A percentile compares a stretch with the other conserved stretches of the same genome.
phyloP scores from a whole-genome alignment of 2,888 invertebrate species.

The Drosophila mimetica region DNA sequence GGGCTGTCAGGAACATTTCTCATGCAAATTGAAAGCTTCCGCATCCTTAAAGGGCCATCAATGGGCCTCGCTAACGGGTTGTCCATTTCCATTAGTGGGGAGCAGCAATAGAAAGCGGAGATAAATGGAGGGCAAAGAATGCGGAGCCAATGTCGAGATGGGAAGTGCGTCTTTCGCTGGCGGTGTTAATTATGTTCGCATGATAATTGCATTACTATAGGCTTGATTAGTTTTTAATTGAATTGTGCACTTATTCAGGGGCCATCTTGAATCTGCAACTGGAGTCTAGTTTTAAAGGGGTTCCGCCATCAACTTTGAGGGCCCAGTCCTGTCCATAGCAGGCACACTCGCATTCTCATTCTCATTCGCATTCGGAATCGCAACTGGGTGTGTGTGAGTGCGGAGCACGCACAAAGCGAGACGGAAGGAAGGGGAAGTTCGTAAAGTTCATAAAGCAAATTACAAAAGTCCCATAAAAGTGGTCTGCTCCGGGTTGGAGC shows the following conservation, averaged over 20 bases:
- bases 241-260: slow-evolving; percentile 68
- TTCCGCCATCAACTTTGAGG: slow-evolving; percentile 10
- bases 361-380: not conserved
- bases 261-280: slow-evolving; percentile 35
- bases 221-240: slow-evolving; percentile 81
- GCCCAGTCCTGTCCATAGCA: slow-evolving; percentile 1
- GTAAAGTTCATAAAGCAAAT: slow-evolving; percentile 79
- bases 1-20: slow-evolving; percentile 59
- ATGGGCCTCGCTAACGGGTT: slow-evolving; percentile 68
- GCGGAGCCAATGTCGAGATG: slow-evolving; percentile 12
- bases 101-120: slow-evolving; percentile 25
- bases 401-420: slow-evolving; percentile 3
- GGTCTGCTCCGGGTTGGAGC: slow-evolving; percentile 1
- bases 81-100: slow-evolving; percentile 64
- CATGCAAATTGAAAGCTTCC: slow-evolving; percentile 68
- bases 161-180: slow-evolving; percentile 41
- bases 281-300: slow-evolving; percentile 44
- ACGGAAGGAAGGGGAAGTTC: slow-evolving; percentile 55
- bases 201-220: slow-evolving; percentile 80
- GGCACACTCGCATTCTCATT: slow-evolving; percentile 1
- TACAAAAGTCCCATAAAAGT: slow-evolving; percentile 71
- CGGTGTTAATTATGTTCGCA: slow-evolving; percentile 77
- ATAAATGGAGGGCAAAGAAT: slow-evolving; percentile 26
- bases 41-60: slow-evolving; percentile 64
- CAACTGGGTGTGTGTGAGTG: slow-evolving; percentile 5